phyloP scores from a whole-genome alignment of 1,140 invertebrate genomes.

The Drosophila punjabiensis region DNA sequence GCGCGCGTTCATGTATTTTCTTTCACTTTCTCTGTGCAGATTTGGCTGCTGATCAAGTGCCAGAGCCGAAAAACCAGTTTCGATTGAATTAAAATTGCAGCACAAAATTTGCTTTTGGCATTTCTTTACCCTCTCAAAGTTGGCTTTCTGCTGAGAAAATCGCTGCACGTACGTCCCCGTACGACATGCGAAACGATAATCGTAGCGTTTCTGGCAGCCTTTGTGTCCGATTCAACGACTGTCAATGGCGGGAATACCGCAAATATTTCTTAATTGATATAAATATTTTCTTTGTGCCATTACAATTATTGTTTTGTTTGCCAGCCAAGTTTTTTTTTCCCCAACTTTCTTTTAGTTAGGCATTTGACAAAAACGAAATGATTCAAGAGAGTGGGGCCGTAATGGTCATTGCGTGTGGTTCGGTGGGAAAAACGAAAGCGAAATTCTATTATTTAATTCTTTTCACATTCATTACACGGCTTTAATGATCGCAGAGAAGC shows the following conservation, averaged over 20 bases:
- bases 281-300: slow-evolving; percentile 56
- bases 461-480: slow-evolving; percentile 81
- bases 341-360: slow-evolving; percentile 83
- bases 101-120: slow-evolving; percentile 69
- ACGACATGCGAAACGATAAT: slow-evolving; percentile 56
- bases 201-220: slow-evolving; percentile 44
- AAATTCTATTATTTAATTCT: slow-evolving; percentile 85
- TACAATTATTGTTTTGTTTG: slow-evolving; percentile 44
- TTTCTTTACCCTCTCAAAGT: slow-evolving; percentile 29
- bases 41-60: slow-evolving; percentile 77
- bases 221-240: slow-evolving; percentile 21
- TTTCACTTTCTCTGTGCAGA: slow-evolving; percentile 82
- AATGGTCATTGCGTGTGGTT: slow-evolving; percentile 59
- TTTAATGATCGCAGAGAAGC: slow-evolving; percentile 56
- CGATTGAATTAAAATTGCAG: slow-evolving; percentile 78
- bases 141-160: slow-evolving; percentile 57
- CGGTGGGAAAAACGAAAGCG: slow-evolving; percentile 82
- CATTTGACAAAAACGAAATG: slow-evolving; percentile 62
- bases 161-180: slow-evolving; percentile 49
- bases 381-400: slow-evolving; percentile 41
- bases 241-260: slow-evolving; percentile 38
- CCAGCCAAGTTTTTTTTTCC: slow-evolving; percentile 27
- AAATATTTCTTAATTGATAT: slow-evolving; percentile 66
- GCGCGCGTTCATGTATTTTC: slow-evolving; percentile 58
- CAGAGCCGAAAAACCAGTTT: slow-evolving; percentile 72